These are phyloP conservation scores for Illadopsis cleaveri DNA, from an alignment of 2,113 vertebrate genomes.

Conservation along the genomic window DNA sequence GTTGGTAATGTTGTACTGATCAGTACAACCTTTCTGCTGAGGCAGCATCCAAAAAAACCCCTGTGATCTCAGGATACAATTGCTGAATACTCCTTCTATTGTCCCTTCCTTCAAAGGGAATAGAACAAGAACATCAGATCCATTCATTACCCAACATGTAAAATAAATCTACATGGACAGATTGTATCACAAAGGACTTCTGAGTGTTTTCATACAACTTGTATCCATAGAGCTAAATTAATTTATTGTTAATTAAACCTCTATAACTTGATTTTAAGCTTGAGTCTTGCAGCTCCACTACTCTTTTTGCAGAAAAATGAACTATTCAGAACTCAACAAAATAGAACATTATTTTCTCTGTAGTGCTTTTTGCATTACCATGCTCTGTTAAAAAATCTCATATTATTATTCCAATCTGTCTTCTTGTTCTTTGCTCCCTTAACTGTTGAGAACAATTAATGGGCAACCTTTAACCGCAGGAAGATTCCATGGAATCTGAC, in stretches of 20 bases:
- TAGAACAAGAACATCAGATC: neutral
- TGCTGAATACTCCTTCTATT: neutral
- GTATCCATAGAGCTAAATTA: neutral
- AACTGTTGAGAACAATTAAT: neutral
- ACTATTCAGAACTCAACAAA: neutral
- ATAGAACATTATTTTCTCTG: neutral
- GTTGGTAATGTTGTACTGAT: accelerated
- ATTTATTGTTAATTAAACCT: neutral
- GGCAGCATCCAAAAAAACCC: neutral
- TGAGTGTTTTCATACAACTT: neutral
- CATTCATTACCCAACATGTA: neutral
- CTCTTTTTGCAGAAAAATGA: neutral
- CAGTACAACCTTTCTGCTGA: neutral
- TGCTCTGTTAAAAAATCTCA: neutral
- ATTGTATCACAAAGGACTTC: neutral
- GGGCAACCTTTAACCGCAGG: neutral
- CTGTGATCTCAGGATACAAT: neutral
- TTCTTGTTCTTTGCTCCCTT: neutral
- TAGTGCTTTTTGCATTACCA: neutral
- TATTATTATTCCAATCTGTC: neutral
- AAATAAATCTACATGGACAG: neutral
- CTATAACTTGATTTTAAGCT: neutral
- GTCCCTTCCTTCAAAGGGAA: neutral
- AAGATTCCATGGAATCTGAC: neutral
- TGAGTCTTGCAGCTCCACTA: neutral